Base-by-base conservation (phyloP, 2,797 vertebrate genomes). In the Anas capensis region DNA sequence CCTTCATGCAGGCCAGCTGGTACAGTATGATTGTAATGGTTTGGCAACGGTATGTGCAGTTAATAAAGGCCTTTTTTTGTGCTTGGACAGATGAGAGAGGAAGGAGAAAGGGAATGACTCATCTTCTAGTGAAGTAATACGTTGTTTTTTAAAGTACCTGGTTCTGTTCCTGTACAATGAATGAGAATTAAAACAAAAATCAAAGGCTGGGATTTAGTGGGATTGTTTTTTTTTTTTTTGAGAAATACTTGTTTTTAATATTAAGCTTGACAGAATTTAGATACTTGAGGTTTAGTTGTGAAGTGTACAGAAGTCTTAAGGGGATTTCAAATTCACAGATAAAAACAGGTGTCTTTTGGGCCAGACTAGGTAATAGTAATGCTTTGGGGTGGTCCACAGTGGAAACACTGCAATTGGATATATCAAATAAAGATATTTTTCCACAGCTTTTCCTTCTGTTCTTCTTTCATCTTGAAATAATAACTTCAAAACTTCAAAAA, bases 81-180 rank as follows among this genome's bases (percentile, higher is more conserved):
- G 13, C 21, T 80, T 72, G n/a, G 31, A 38, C 2, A 3, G 72
- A 58, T 0, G 3, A 58, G 57, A 46, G 33, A 12, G 69, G 73
- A 83, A 51, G 44, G 53, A 78, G 49, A 61, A 54, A 19, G 24
- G 24, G 23, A 56, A 21, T 48, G 58, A 76, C 49, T 64, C 62
- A 17, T 86, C 20, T 78, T 65, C n/a, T 64, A 21, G 51, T 33
- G 6, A 80, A 54, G 64, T 10, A 82, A 10, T 65, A 68, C 42
- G 62, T 64, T 19, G 0, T 1, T 18, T 85, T 85, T 56, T 38
- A 21, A 85, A 68, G 23, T 38, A 10, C 15, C 10, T 0, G 0
- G 2, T 62, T 81, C n/a, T 84, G 26, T 76, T 91, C 27, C n/a
- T 17, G 24, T 62, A 14, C 4, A 34, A 16, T 58, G 54, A 36